Base-by-base conservation (phyloP, 2,113 vertebrate species). In the Lanius ludovicianus region DNA sequence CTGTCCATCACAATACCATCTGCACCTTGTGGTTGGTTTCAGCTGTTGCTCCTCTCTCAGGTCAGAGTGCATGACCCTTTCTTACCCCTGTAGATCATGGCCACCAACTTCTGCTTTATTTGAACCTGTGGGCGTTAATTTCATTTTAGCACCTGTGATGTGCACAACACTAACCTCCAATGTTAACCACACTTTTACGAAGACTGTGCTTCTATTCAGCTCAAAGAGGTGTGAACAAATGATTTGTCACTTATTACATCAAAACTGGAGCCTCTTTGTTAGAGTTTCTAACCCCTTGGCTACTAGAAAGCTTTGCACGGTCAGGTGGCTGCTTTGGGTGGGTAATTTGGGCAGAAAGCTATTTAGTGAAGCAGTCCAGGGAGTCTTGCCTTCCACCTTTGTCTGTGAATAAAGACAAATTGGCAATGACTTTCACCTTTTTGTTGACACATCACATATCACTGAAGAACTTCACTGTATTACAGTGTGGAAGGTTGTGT, bases 391-490 rank as follows among this genome's bases (percentile, higher is more conserved):
- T 78, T 87, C 60, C 39, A 14, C 35, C 23, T 41, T 35, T 37
- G 8, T 30, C 59, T 47, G 16, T 11, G 15, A 74, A 19, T 28
- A 59, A 69, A 92, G 77, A 44, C 31, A 89, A 84, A 78, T 5
- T 19, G 10, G 25, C 6, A 17, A 39, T 2, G 5, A 44, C 15
- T 70, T 70, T 2, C 10, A 37, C 15, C 15, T 44, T 76, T 90
- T 62, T 37, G 15, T 57, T 65, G 35, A 19, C 0, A 0, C 18
- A 10, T 52, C 57, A 9, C 0, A 0, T 24, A 30, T 31, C 31
- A 24, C 60, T 33, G 22, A 67, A 93, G 52, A 91, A 22, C 15
- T 63, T 56, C 9, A 44, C 35, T 28, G 4, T 11, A n/a, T 6
- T 63, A 15, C 42, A 44, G 6, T 1, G 6, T 0, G 4, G 31